Evolutionary conservation across 2,797 vertebrate species (phyloP), one percentile per base, ranked within the genome.

Genomic region (Onychomys leucogaster): DNA sequence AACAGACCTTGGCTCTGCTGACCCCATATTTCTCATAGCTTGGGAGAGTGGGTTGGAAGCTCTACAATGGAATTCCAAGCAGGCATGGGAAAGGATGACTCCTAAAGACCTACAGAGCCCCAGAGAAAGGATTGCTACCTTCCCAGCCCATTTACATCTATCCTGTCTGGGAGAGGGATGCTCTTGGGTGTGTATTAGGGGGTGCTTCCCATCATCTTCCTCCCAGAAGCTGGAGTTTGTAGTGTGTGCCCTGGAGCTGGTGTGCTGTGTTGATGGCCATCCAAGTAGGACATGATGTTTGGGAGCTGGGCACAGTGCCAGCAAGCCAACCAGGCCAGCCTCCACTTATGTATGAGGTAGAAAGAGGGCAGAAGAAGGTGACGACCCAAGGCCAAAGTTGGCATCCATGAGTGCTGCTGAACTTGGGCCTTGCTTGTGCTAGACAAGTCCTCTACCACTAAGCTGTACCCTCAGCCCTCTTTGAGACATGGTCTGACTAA

Each of bases 341-440:
- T 59, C 34, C 27, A 41, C n/a, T 57, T 9, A 37, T 0, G 1
- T 2, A 49, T 67, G 43, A 41, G 52, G 71, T 63, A 1, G 41
- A 65, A 61, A 81, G 59, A 32, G 87, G 83, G 37, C n/a, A 67
- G 9, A 23, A 5, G 27, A 59, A 43, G n/a, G 16, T 17, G 5
- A 37, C 0, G 34, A 23, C 21, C 43, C 19, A 1, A 41, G 93
- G 32, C 43, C 34, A 29, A 69, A 37, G 34, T 2, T 19, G 80
- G 41, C 27, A 81, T 19, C 3, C 3, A 2, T 0, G 17, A 27
- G 43, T 37, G 27, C 2, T 2, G 9, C 12, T 13, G 23, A 14
- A 25, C 63, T 16, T n/a, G 83, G 63, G 43, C 32, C 32, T 85
- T n/a, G 19, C 32, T 4, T 8, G 6, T 67, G 11, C 61, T 21